Evolutionary conservation across 2,888 invertebrate genomes (phyloP), one percentile per base, ranked within the genome.

Genomic region (Thecophora atra): DNA sequence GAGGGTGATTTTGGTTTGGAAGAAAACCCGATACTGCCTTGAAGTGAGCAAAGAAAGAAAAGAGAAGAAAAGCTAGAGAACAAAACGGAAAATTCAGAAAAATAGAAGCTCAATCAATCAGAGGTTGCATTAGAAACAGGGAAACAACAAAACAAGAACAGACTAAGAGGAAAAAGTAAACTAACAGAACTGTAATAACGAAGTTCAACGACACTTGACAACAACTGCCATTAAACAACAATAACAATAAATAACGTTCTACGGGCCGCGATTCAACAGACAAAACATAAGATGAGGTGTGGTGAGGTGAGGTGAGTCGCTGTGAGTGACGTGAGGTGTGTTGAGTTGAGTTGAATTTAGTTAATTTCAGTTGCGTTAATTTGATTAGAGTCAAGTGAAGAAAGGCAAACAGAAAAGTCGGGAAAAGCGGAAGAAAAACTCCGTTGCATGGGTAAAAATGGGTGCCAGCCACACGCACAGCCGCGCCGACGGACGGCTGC

Each of bases 121-220:
- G 21, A 26, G n/a, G 26, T 26, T 21, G 56, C 56, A 21, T 56
- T 26, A 21, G 17, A 5, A 56, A 26, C 24, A 56, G 30, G 5
- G 13, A 56, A 56, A 26, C 26, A 56, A 56, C 26, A 56, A 56
- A 15, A 24, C 26, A 56, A 56, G 15, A 56, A 26, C 56, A 56
- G 24, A 24, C n/a, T 56, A 13, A 56, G 24, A 11, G 24, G 24
- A 56, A 56, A 19, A 21, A 26, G 24, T 15, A 56, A 56, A 3
- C 7, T 7, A 15, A 21, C 21, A 56, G 15, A 56, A 56, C 5
- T 56, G 21, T 13, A 26, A 26, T 11, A 56, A 13, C 21, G 26
- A 56, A 15, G 26, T 3, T 26, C 15, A 1, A 56, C 7, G 3
- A 56, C 11, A 56, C 21, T 56, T 56, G 21, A 21, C 21, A 56